Percentiles rank a stretch among this genome's conserved stretches.
These are phyloP conservation scores for Lottia gigantea DNA, from an alignment of 2,888 invertebrate species.

Conservation along the genomic window DNA sequence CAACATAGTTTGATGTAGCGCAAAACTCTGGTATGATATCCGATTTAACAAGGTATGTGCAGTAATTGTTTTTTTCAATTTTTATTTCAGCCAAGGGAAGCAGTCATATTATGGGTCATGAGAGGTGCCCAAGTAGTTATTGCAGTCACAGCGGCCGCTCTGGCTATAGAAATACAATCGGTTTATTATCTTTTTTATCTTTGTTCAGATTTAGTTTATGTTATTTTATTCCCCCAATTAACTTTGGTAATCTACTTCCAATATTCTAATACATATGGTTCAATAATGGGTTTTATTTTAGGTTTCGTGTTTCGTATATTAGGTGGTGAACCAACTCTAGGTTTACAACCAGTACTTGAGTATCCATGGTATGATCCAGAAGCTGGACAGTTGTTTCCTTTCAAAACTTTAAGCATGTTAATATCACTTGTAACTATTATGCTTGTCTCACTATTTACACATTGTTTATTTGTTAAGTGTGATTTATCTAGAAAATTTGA, in stretches of 20 bases:
- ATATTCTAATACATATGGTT: conserved; percentile 95
- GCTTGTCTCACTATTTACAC: conserved; percentile 63
- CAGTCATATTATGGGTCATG: conserved; percentile 90
- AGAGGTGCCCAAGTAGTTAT: conserved; percentile 79
- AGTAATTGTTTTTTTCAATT: neutral
- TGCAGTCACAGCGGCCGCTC: conserved; percentile 85
- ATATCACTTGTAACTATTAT: conserved; percentile 66
- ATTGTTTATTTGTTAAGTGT: conserved; percentile 86
- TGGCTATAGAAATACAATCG: conserved; percentile 96
- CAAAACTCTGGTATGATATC: too few relatives aligned
- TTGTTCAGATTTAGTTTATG: conserved; percentile 98
- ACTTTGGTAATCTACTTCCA: conserved; percentile 97
- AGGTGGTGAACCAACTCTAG: conserved; percentile 26
- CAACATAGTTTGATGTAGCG: too few relatives aligned
- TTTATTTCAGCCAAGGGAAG: conserved; percentile 83
- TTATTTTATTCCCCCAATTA: conserved; percentile 96
- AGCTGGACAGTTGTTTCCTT: conserved; percentile 85
- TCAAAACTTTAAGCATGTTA: conserved; percentile 93
- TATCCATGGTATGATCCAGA: conserved; percentile 36
- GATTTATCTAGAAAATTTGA: conserved; percentile 78
- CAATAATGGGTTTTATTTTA: conserved; percentile 72
- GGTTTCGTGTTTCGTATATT: conserved; percentile 38
- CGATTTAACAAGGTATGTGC: too few relatives aligned
- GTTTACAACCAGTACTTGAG: conserved; percentile 18
- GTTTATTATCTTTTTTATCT: conserved; percentile 98